Evolutionary conservation across 1,140 invertebrate species (phyloP), one percentile per base, ranked within the genome.

Genomic region (Anthonomus grandis): DNA sequence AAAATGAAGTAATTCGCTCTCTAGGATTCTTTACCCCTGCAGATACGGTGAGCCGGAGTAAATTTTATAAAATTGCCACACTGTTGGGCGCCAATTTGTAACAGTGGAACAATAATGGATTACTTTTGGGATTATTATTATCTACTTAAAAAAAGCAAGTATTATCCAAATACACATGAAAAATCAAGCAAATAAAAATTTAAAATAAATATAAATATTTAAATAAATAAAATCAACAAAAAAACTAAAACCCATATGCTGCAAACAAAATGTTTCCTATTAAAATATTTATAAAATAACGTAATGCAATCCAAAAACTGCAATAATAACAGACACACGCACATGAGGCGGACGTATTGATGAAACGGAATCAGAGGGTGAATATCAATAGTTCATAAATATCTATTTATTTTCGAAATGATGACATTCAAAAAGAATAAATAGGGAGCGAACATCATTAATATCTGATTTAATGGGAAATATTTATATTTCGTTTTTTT

Each of bases 301-400:
- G 52, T 12, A 19, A 15, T 12, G 42, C 31, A 45, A 0, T 46
- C 18, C 52, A 23, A 55, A 55, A 55, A 55, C 52, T 55, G n/a
- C n/a, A 42, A 24, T 23, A 36, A 46, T 42, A 37, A 19, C 5
- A 21, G 27, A 24, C 44, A 23, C 27, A 46, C 37, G 5, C 27
- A 22, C n/a, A 13, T 6, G 22, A 44, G 52, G 52, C 46, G 52
- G 38, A 44, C 22, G 21, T 17, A 55, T 55, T 24, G 25, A 37
- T 45, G 15, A 27, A 46, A 55, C 46, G n/a, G 46, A 55, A 45
- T 55, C 42, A 55, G 52, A 46, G 52, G 52, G 52, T 55, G 52
- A 55, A 55, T 55, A 45, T 55, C 52, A 46, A 55, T 55, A 55
- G 52, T 55, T 46, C 52, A 55, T 55, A 55, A 55, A 55, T 55